Conservation (phyloP, 1,140 invertebrate genomes). For the Euwallacea fornicatus region DNA sequence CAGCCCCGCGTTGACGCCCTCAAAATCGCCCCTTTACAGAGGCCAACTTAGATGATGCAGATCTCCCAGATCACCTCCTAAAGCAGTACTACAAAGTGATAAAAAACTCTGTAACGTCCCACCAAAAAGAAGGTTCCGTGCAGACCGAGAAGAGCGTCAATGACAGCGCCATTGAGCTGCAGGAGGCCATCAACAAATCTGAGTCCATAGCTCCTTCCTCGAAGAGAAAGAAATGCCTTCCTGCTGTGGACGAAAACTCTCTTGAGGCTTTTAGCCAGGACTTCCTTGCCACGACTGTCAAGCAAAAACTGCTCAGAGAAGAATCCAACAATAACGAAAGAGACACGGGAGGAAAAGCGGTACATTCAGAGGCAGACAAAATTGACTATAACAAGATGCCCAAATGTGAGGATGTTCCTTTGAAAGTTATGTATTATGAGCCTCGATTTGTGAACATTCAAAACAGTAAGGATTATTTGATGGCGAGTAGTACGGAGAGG, state of each 20-base stretch:
- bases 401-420: constrained; percentile 1
- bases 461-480: constrained; percentile 26
- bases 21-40: constrained; percentile 4
- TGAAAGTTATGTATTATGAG: constrained; percentile 22
- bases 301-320: too few species aligned
- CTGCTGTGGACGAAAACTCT: not conserved
- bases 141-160: constrained; percentile 22
- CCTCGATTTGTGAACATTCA: constrained; percentile 22
- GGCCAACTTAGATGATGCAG: constrained; percentile 26
- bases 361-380: not conserved
- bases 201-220: constrained; percentile 22
- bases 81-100: constrained; percentile 21
- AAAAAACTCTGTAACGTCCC: constrained; percentile 17
- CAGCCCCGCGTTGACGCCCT: not conserved
- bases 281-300: not conserved
- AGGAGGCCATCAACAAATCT: constrained; percentile 33
- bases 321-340: not conserved
- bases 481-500: not conserved
- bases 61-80: constrained; percentile 21
- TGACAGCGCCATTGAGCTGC: constrained; percentile 32
- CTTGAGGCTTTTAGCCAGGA: not conserved
- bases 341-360: not conserved
- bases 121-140: not conserved
- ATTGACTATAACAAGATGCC: not conserved
- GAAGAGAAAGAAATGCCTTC: not conserved